These are phyloP conservation scores for fruit fly (Drosophila melanogaster) DNA, from an alignment of 1,140 invertebrate species.

Conservation along the genomic window DNA sequence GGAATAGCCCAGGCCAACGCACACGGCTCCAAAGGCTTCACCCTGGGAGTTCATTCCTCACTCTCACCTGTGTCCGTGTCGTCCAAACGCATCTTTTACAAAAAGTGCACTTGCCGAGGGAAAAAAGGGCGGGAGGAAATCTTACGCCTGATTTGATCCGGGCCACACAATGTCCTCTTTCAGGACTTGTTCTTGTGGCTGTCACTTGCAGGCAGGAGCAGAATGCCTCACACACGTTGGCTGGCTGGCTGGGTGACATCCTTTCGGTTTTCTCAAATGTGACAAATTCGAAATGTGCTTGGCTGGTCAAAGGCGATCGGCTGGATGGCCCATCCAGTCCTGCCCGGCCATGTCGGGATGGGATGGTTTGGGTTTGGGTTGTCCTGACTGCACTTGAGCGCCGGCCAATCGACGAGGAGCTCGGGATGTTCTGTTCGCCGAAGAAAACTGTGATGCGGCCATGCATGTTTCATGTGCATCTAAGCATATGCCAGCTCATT, in stretches of 20 bases:
- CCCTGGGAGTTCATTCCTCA: neutral
- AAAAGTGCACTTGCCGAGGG: constrained; percentile 16
- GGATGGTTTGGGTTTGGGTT: neutral
- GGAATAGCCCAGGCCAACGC: constrained; percentile 62
- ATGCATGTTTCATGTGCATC: constrained; percentile 61
- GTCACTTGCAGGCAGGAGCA: constrained; percentile 45
- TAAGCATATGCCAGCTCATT: constrained; percentile 35
- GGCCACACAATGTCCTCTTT: constrained; percentile 34
- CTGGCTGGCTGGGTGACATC: constrained; percentile 4
- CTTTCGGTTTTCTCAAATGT: constrained; percentile 55
- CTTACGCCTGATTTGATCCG: constrained; percentile 75
- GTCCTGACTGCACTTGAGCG: constrained; percentile 10
- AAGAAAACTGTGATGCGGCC: constrained; percentile 37
- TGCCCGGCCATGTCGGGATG: neutral
- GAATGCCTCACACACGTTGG: constrained; percentile 1
- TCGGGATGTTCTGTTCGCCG: constrained; percentile 48
- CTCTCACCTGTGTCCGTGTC: constrained; percentile 19
- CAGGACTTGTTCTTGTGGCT: constrained; percentile 41
- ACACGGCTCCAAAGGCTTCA: constrained; percentile 30
- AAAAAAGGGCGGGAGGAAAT: constrained; percentile 14
- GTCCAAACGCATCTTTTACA: constrained; percentile 57
- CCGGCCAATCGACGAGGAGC: constrained; percentile 66
- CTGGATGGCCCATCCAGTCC: neutral
- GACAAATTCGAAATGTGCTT: constrained; percentile 75
- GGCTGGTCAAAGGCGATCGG: constrained; percentile 68